Evolutionary conservation across 2,888 invertebrate genomes (phyloP), one percentile per base, ranked within the genome.

Genomic region (Stenoptilia bipunctidactyla): DNA sequence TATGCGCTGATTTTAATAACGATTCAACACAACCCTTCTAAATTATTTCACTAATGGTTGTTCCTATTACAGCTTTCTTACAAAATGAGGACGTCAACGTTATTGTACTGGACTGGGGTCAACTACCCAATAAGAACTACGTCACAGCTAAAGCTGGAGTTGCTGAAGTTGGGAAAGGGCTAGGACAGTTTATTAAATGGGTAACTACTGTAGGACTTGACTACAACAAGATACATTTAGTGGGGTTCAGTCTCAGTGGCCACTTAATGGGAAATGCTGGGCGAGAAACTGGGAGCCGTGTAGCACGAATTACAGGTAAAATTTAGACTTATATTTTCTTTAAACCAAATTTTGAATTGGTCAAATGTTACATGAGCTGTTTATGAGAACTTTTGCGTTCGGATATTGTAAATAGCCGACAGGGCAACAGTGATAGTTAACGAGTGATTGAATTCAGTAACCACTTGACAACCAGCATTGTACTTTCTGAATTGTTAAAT

Each of bases 211-310:
- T 57, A 1, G 70, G 68, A 3, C 45, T 59, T 1, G 50, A 58
- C 0, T 70, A 61, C 34, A 53, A 66, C 6, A 66, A 38, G 27
- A 51, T 73, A 13, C 83, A 84, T 40, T 48, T 84, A 4, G 63
- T 83, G 5, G 82, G 83, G 0, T 80, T 76, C 55, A 82, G 82
- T 49, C 65, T 83, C 30, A 82, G 83, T 1, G 80, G 67, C 1
- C 82, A 84, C 48, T 47, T 82, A 13, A 68, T 73, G 15, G 82
- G 76, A 1, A 65, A 55, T 15, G 73, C 76, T 27, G 74, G 75
- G 0, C 61, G 71, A 40, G 58, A 57, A 35, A 59, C 66, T 1
- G 46, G 51, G 2, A 59, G 65, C 1, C 50, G 45, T 13, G 58
- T 73, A 5, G 58, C 43, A 41, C 70, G 76, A 43, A 55, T 80